Base-by-base conservation (phyloP, 2,113 vertebrate species). In the Origma solitaria region DNA sequence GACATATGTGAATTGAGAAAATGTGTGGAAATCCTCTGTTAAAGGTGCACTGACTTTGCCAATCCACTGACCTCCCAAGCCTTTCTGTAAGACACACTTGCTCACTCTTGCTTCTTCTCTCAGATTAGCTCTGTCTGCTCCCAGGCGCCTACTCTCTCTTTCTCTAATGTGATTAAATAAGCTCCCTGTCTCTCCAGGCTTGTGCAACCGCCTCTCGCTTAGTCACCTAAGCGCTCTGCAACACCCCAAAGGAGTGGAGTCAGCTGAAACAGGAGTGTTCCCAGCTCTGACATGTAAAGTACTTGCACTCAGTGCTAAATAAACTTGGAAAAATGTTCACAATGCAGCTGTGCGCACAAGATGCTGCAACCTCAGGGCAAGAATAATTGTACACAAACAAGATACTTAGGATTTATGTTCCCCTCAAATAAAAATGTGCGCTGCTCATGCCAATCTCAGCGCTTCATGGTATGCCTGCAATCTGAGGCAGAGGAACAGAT, bases 241-340 rank as follows among this genome's bases (percentile, higher is more conserved):
- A 90, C 85, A 92, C 82, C 96, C 79, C 72, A 92, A 77, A 96
- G 95, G 86, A 95, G 76, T 24, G 56, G 84, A 97, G 94, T 97
- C 93, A 96, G 95, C 97, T 97, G 96, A 94, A 96, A 93, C 79
- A 95, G 82, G 89, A 94, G 92, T 25, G 8, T 94, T 97, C 95
- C 82, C 85, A 92, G 95, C 96, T 96, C 96, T 71, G 80, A 96
- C 96, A 93, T 87, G 97, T 91, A 96, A 97, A 95, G 79, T 86
- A 86, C 94, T 95, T 95, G 92, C 57, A 90, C 82, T 97, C 35
- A 2, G 65, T 87, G 91, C 94, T 97, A 96, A 95, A 92, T 95
- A 97, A 97, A 97, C 96, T 96, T 94, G 95, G 95, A 94, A 96
- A 96, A 94, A 79, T 68, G 50, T 90, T 95, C 92, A 90, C 88